Evolutionary conservation across 2,888 invertebrate genomes (phyloP), one percentile per base, ranked within the genome.

Genomic region (Ceriagrion tenellum): DNA sequence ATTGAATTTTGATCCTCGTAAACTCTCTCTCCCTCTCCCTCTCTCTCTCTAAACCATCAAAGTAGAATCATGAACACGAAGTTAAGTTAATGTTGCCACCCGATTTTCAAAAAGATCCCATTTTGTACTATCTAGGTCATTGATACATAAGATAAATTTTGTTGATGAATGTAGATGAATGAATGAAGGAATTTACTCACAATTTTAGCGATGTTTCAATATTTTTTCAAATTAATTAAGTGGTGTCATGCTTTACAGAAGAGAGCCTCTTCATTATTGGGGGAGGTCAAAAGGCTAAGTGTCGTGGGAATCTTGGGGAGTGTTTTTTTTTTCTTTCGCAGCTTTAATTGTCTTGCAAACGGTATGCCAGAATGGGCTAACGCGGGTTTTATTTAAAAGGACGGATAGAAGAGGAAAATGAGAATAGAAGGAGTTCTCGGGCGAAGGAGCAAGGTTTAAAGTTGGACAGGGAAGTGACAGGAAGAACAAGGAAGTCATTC

Each of bases 321-420:
- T 12, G 20, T 59, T 59, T 59, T 59, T 59, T 26, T 91, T 63
- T 91, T 59, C 59, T 91, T 56, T 23, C 18, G 63, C 59, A 63
- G 59, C 59, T 91, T 91, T 91, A 91, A 91, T 91, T 91, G 91
- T 40, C 63, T 91, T 91, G 91, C 63, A 91, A 35, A 63, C 40
- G 59, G 40, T 30, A 91, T 63, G 63, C 63, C 63, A 40, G 63
- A 63, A 30, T 59, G 91, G 91, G 26, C n/a, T 20, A 6, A 26
- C n/a, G 69, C 69, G n/a, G 69, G 23, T 69, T 69, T 8, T n/a
- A 26, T 69, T 69, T 69, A 69, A 91, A 91, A 35, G 63, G 63
- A 63, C 59, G 35, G 56, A 40, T 30, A 30, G 90, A n/a, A 90
- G 55, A 40, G 47, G 8, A 47, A 47, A 40, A 47, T 20, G 18